Base-by-base conservation (phyloP, 2,888 invertebrate species). In the Anagyrus pseudococci region DNA sequence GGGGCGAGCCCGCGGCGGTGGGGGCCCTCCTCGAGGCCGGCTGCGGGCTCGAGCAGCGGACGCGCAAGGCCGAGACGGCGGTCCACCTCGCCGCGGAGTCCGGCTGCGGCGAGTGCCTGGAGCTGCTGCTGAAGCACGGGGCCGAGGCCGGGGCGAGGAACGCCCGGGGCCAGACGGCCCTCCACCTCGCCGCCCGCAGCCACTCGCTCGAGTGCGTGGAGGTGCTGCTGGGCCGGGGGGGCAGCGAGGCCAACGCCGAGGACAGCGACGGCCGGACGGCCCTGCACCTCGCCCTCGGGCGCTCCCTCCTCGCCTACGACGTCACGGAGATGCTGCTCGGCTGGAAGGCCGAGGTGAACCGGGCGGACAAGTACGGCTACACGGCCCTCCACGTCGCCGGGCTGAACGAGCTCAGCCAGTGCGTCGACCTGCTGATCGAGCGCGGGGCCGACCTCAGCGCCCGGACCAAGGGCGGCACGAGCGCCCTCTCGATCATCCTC, bases 391-490 rank as follows among this genome's bases (percentile, higher is more conserved):
- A 94, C 77, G 85, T 94, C 67, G 94, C 94, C 4, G 93, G 93
- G 4, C 82, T 94, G 10, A 94, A 94, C 76, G 94, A 94, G 40
- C 83, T 93, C 41, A 90, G 92, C 0, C 89, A 91, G 72, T 93
- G 93, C 78, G 94, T 94, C 1, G 92, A 93, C 77, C 88, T 92
- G 69, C 82, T 94, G 67, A 89, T 94, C 66, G 90, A 89, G 74
- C 89, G 91, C 76, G 94, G 93, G 3, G 93, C 93, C 52, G 94
- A 94, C 83, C 90, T 94, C n/a, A 93, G 93, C 15, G 91, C 93
- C 2, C 89, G 90, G 73, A 94, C 93, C 54, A 92, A 91, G 79
- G 93, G 92, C 73, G 93, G 94, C 62, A 91, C 92, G 77, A 91
- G 92, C 8, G 93, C 93, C 25, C 83, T 94, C 64, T 92, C 93